Conservation (phyloP, 2,113 vertebrate species). For the Ramphastos sulfuratus region DNA sequence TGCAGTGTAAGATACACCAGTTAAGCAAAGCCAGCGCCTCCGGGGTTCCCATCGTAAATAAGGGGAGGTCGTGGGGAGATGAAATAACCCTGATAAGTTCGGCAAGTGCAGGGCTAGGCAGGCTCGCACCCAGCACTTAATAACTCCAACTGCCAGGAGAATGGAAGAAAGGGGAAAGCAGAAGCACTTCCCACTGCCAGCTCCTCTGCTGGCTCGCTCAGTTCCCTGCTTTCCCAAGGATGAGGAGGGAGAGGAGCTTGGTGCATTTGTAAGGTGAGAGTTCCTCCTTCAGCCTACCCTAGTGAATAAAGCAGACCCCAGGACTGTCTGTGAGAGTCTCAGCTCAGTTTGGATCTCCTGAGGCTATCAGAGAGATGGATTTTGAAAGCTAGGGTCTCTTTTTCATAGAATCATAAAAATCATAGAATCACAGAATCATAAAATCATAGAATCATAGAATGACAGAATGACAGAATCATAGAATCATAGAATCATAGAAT, state of each 20-base stretch:
- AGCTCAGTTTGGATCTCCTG: neutral
- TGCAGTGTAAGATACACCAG: conserved; percentile 81
- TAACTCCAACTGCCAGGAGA: neutral
- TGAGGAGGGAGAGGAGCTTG: too few relatives aligned
- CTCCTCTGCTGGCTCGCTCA: neutral
- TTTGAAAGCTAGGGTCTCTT: neutral
- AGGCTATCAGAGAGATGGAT: neutral
- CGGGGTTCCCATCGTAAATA: neutral
- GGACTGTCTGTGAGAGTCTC: fast-evolving
- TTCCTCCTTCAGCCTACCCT: neutral
- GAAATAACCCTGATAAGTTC: conserved; percentile 7
- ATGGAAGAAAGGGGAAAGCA: neutral
- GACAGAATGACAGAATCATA: too few relatives aligned
- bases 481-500: too few relatives aligned
- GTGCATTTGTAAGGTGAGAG: neutral
- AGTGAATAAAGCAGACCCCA: fast-evolving
- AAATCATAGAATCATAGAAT: too few relatives aligned
- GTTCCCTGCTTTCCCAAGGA: neutral
- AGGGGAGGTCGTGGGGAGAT: conserved; percentile 32
- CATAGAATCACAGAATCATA: too few relatives aligned
- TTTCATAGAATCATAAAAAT: too few relatives aligned
- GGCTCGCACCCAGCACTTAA: neutral
- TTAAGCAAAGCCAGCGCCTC: conserved; percentile 48
- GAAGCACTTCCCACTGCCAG: neutral
- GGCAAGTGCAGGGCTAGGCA: neutral